Evolutionary conservation across 2,888 invertebrate genomes (phyloP), one percentile per base, ranked within the genome.

Genomic region (Lottia scabra): DNA sequence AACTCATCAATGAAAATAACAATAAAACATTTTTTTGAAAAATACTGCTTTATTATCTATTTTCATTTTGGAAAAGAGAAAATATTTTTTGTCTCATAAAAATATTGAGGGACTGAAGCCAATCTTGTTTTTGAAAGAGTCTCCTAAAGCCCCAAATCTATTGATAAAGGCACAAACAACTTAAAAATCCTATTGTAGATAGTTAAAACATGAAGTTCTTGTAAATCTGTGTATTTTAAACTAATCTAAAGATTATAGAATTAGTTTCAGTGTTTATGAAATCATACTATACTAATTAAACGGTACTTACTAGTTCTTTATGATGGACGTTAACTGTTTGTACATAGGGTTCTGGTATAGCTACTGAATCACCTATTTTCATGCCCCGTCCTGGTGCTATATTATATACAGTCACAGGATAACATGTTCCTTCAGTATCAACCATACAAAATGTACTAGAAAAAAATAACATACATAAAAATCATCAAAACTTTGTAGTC

Each of bases 361-460:
- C 94, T 16, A 96, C 93, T 43, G 93, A 92, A 90, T 96, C 95
- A 1, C 96, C 96, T 74, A 96, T 94, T 76, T 95, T 94, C 69
- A 94, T 93, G 63, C 96, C 96, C 86, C 93, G 93, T 0, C 95
- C 95, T 84, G 93, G 92, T 10, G 94, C 94, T 89, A 95, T 92
- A 91, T 96, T 96, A 90, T 95, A 96, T 65, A 96, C 93, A 0
- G 94, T 94, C 74, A 96, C 95, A 26, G 93, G 92, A 66, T 94
- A 90, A 85, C 95, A 95, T 1, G 91, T 91, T 90, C 93, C 92
- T 71, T 93, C 92, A 79, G 92, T 92, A 90, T 96, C 96, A 64
- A 95, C 92, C 85, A 96, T 89, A 84, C 95, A 95, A 90, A 95
- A 95, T 48, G 95, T 94, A 89, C 95, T 95, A 90, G 15, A n/a